Evolutionary conservation across 2,797 vertebrate species (phyloP).

Genomic region (Sebastes nivosus): DNA sequence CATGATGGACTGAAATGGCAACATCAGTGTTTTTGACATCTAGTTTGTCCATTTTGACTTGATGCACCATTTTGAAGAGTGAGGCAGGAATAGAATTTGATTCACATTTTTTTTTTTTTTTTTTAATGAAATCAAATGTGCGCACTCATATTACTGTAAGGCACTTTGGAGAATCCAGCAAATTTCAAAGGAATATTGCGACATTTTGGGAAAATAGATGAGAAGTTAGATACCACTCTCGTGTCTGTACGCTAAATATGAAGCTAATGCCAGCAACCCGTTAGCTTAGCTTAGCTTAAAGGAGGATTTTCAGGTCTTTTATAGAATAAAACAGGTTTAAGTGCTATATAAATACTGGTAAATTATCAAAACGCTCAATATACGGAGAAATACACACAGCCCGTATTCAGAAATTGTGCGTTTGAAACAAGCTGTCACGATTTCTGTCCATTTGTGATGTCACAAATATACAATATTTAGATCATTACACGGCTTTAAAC

Average conservation of each 20-base stretch:
- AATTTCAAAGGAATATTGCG: neutral
- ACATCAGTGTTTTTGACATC: slow-evolving; percentile 40
- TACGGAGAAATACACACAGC: too few species aligned
- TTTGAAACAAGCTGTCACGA: too few species aligned
- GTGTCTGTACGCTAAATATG: neutral
- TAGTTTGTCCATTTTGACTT: neutral
- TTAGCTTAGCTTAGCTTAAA: neutral
- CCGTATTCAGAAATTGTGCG: too few species aligned
- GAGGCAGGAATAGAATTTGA: neutral
- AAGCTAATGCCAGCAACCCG: neutral
- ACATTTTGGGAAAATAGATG: neutral
- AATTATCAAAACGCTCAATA: too few species aligned
- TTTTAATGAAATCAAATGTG: slow-evolving; percentile 1
- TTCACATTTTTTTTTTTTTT: neutral
- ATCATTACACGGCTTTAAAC: too few species aligned
- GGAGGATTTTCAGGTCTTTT: too few species aligned
- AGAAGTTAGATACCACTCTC: neutral
- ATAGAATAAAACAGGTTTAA: too few species aligned
- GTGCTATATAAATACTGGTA: too few species aligned
- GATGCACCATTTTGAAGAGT: slow-evolving; percentile 4
- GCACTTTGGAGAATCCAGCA: neutral
- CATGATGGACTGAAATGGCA: slow-evolving; percentile 29
- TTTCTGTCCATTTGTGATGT: too few species aligned
- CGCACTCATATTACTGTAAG: neutral
- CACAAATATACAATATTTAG: too few species aligned